These are phyloP conservation scores for Cyprinodon diabolis DNA, from an alignment of 2,797 vertebrate genomes.

Conservation along the genomic window DNA sequence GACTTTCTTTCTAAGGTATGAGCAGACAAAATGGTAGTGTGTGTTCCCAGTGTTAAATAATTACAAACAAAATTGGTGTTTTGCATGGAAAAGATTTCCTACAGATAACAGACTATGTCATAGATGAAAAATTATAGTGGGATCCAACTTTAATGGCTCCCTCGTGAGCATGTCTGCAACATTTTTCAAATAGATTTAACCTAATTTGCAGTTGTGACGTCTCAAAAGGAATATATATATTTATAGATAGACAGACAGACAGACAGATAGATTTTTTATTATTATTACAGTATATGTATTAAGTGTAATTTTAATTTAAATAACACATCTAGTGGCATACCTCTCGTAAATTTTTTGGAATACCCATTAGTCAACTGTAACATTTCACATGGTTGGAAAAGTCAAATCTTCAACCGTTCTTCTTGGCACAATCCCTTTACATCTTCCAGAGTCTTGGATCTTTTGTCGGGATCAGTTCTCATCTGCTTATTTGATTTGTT, in stretches of 20 bases:
- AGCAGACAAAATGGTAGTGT: conserved; percentile 23
- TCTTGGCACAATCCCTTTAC: no score
- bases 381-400: no score
- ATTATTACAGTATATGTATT: no score
- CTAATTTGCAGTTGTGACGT: not conserved
- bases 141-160: not conserved
- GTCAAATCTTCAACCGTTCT: no score
- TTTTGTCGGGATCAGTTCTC: not conserved
- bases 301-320: no score
- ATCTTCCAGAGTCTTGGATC: no score
- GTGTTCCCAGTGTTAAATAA: conserved; percentile 5
- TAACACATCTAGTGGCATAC: not conserved
- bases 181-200: not conserved
- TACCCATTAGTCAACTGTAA: no score
- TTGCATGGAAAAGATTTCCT: not conserved
- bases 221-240: not conserved
- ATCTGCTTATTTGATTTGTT: not conserved
- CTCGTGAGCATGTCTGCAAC: not conserved
- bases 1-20: conserved; percentile 58
- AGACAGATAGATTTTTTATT: no score
- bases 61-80: not conserved
- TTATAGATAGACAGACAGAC: no score
- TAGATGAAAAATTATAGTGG: not conserved
- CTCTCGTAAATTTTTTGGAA: no score
- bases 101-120: not conserved